Conservation (phyloP, 1,140 invertebrate species). For the Papilio dardanus region DNA sequence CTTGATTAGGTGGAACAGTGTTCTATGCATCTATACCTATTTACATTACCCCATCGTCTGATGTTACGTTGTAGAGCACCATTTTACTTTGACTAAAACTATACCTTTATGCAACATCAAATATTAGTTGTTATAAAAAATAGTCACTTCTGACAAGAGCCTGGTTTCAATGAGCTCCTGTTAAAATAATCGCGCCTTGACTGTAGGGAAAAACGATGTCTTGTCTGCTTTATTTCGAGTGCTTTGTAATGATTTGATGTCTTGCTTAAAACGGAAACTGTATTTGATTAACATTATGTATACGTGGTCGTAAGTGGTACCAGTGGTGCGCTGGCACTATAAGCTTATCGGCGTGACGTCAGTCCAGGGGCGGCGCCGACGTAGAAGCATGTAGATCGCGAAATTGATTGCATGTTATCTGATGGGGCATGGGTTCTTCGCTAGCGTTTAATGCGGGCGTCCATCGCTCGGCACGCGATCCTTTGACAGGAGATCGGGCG, state of each 20-base stretch:
- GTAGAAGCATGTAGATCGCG: conserved; percentile 81
- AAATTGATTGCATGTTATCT: conserved; percentile 82
- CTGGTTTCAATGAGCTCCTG: not conserved
- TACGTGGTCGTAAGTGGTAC: conserved; percentile 57
- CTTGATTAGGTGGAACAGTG: conserved; percentile 63
- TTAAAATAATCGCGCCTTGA: not conserved
- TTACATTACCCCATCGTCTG: not conserved
- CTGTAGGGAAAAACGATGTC: too few relatives aligned
- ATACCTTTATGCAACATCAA: not conserved
- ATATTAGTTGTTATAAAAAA: not conserved
- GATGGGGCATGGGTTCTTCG: conserved; percentile 79
- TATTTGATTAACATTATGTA: conserved; percentile 34
- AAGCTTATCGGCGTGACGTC: conserved; percentile 73
- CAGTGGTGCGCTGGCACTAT: conserved; percentile 72
- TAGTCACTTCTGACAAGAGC: not conserved
- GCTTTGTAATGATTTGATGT: not conserved
- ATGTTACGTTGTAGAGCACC: not conserved
- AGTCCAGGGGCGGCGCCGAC: conserved; percentile 75
- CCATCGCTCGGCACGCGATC: conserved; percentile 73
- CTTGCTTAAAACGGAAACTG: conserved; percentile 9
- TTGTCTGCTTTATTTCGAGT: not conserved
- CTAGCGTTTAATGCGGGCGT: conserved; percentile 79
- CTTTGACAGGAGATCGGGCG: conserved; percentile 77
- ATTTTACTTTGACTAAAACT: not conserved
- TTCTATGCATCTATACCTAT: conserved; percentile 14